Conservation (phyloP, 2,113 vertebrate species). For the Tupaia tana region DNA sequence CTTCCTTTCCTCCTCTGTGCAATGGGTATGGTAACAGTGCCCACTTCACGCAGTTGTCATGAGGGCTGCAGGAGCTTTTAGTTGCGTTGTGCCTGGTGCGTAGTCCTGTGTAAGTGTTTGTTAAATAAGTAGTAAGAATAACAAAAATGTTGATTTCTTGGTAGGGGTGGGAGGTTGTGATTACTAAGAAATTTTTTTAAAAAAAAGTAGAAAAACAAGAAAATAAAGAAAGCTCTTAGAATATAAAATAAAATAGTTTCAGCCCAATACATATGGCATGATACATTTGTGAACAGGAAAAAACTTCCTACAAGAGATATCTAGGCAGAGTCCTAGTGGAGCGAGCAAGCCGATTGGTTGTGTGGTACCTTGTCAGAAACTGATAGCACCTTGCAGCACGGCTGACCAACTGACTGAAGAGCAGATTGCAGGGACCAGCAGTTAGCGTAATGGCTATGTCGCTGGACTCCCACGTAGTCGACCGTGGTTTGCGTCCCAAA, state of each 20-base stretch:
- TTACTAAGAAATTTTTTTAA: neutral
- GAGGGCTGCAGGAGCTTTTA: neutral
- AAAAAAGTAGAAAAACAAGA: neutral
- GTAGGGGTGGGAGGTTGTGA: neutral
- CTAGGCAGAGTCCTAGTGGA: too few species aligned
- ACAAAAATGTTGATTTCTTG: neutral
- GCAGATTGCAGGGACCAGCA: too few species aligned
- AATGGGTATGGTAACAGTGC: neutral
- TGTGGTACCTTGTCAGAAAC: too few species aligned
- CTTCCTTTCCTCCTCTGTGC: neutral
- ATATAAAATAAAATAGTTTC: neutral
- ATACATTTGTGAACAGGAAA: neutral
- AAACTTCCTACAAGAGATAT: neutral
- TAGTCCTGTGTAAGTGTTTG: neutral
- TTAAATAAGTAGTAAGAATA: neutral
- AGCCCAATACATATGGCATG: neutral
- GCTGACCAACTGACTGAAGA: too few species aligned
- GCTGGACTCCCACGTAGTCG: too few species aligned
- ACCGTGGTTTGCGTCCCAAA: too few species aligned
- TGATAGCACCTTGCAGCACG: too few species aligned
- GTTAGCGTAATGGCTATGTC: too few species aligned
- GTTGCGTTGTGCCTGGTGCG: neutral
- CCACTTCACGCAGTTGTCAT: neutral
- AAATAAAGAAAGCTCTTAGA: constrained; percentile 24
- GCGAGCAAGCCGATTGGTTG: too few species aligned